Base-by-base conservation (phyloP, 2,113 vertebrate genomes). In the Saguinus midas region DNA sequence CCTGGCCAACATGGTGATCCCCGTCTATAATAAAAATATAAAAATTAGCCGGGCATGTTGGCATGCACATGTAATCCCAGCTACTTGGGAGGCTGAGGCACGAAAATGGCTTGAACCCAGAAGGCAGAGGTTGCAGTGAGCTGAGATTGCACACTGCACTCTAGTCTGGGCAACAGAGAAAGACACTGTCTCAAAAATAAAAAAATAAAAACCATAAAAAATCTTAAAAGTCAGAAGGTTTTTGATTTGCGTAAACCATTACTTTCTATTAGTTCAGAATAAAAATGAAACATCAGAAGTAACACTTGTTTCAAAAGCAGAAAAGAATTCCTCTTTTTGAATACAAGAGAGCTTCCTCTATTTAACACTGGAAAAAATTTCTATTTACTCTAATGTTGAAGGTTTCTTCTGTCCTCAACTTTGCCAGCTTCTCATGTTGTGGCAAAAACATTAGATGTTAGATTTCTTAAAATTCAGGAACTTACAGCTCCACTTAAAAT, bases 391-490 rank as follows among this genome's bases (percentile, higher is more conserved):
- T 78, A 21, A 78, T 32, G 17, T 8, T 95, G 61, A 95, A 5
- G 1, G 20, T 76, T 81, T 93, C 40, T 86, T 94, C 32, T 70
- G 45, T 68, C 86, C 73, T 87, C 50, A 73, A 87, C 82, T 75
- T 72, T 92, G 48, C 16, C 89, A 94, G 17, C 81, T 94, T 95
- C 73, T 96, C 70, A 90, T 48, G 52, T 93, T 87, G 84, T 96
- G 32, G 73, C 40, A 92, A 83, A 93, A 96, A 90, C 76, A 23
- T 29, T 73, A 73, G 40, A 84, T 43, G 37, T 68, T 75, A 85
- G 66, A 58, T 52, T 94, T 93, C 57, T 78, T 57, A 90, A 96
- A 94, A 84, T 90, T 87, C 70, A 95, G 37, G 21, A 96, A 96
- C 64, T 57, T 90, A 6, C 48, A 81, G 32, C 37, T 85, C 64